Evolutionary conservation across 2,797 vertebrate genomes (phyloP).

Genomic region (Galaxias olidus): DNA sequence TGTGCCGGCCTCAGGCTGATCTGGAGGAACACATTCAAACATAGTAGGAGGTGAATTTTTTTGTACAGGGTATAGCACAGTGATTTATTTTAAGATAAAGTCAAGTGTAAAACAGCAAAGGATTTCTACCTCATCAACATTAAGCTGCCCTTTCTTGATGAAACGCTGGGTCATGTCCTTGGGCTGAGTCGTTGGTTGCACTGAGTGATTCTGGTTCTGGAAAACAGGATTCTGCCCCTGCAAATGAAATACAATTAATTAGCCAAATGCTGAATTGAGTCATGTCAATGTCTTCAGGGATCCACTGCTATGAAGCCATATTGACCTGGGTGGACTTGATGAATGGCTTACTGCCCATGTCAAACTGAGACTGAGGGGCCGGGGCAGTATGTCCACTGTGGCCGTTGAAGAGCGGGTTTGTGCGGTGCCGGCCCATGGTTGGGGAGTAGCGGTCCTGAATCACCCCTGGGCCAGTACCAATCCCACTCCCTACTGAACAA

Average conservation of each 20-base stretch:
- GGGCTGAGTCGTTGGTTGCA: constrained; percentile 94
- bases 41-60: too few relatives aligned
- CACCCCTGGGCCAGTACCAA: constrained; percentile 98
- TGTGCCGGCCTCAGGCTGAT: constrained; percentile 98
- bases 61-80: too few relatives aligned
- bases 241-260: too few relatives aligned
- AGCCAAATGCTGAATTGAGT: too few relatives aligned
- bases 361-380: constrained; percentile 90
- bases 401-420: constrained; percentile 97
- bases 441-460: constrained; percentile 99
- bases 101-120: too few relatives aligned
- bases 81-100: too few relatives aligned
- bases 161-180: constrained; percentile 98
- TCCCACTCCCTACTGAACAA: constrained; percentile 84
- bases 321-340: constrained; percentile 94
- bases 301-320: too few relatives aligned
- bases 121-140: constrained; percentile 89
- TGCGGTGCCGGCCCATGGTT: constrained; percentile 98
- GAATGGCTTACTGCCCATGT: constrained; percentile 92
- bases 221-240: constrained; percentile 57
- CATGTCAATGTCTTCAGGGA: too few relatives aligned
- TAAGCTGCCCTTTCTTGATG: constrained; percentile 98
- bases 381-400: constrained; percentile 90
- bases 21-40: constrained; percentile 59
- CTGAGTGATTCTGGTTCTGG: constrained; percentile 95